Conservation (phyloP, 2,888 invertebrate genomes). For the Nymphalis polychloros region DNA sequence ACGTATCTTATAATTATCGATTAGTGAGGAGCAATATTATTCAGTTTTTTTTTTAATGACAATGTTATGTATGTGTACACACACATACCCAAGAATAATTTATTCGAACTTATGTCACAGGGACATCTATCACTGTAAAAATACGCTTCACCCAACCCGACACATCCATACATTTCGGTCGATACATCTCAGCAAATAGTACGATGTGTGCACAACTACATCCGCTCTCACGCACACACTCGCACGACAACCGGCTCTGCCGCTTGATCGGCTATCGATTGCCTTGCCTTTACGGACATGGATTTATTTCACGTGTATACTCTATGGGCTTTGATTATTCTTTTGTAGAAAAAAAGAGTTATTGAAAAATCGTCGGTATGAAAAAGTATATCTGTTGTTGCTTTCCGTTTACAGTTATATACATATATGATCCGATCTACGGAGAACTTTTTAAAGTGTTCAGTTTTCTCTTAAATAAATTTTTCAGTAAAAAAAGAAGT, state of each 20-base stretch:
- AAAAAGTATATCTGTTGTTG: neutral
- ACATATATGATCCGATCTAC: no score
- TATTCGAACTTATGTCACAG: neutral
- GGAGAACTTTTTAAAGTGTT: neutral
- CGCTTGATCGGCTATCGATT: slow-evolving; percentile 69
- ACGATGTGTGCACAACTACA: slow-evolving; percentile 29
- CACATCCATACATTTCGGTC: slow-evolving; percentile 22
- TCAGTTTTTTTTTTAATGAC: no score
- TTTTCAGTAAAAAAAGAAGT: neutral
- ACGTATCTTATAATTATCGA: no score
- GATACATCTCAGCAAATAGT: slow-evolving; percentile 36
- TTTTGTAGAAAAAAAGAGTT: neutral
- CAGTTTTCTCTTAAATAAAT: neutral
- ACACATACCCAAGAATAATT: neutral
- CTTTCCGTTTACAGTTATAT: neutral
- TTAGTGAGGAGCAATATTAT: no score
- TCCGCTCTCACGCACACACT: slow-evolving; percentile 42
- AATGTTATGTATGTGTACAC: no score
- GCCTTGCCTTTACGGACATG: slow-evolving; percentile 52
- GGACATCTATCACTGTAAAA: neutral
- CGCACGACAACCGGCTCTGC: slow-evolving; percentile 53
- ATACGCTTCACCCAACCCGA: neutral
- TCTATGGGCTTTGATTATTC: slow-evolving; percentile 3
- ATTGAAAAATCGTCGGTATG: neutral
- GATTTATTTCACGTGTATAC: slow-evolving; percentile 31